These are phyloP conservation scores for Ceyx margarethae DNA, from an alignment of 2,113 vertebrate species.

Conservation along the genomic window DNA sequence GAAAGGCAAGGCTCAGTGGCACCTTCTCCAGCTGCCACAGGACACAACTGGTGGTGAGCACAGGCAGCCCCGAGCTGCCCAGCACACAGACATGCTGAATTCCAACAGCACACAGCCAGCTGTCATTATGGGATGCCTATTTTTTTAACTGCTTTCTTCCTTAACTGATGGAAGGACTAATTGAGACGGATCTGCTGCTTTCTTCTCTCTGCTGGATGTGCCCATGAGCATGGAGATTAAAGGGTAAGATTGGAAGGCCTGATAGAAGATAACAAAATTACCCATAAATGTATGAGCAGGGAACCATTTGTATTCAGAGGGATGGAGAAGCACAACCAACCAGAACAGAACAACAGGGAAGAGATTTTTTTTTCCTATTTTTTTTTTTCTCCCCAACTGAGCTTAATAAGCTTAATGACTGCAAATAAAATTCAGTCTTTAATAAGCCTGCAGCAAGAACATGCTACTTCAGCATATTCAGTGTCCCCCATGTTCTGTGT, in stretches of 20 bases:
- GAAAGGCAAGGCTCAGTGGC: neutral
- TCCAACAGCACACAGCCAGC: neutral
- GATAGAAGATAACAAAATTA: neutral
- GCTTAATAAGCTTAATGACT: neutral
- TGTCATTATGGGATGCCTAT: neutral
- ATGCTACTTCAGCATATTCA: neutral
- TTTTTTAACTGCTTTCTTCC: neutral
- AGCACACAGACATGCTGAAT: neutral
- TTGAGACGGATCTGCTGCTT: neutral
- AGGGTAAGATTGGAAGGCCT: neutral
- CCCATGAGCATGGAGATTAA: neutral
- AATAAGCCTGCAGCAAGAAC: neutral
- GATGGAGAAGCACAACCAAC: neutral
- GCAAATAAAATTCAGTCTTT: constrained; percentile 5
- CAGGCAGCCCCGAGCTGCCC: neutral
- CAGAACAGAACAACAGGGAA: neutral
- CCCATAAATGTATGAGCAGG: neutral
- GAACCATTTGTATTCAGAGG: neutral
- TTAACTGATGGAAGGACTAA: neutral
- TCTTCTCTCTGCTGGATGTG: constrained; percentile 7
- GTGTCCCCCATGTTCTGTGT: neutral
- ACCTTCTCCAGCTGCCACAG: neutral
- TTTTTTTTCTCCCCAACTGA: neutral
- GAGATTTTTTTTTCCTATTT: neutral
- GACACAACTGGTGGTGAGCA: neutral